Conservation (phyloP, 2,113 vertebrate species). For the Loxodonta africana region DNA sequence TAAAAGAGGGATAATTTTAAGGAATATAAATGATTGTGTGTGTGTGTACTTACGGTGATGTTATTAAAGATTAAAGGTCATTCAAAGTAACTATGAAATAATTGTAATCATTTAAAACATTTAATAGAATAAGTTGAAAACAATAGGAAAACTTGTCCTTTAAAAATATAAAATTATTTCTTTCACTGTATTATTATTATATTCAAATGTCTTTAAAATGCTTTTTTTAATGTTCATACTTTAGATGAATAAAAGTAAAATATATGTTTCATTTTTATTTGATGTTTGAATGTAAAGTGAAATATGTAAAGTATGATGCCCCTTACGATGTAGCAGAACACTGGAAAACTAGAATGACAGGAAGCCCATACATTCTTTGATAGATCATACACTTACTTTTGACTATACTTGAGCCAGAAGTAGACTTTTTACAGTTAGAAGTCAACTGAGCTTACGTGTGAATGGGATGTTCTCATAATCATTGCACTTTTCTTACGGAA, state of each 20-base stretch:
- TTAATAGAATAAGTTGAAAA: neutral
- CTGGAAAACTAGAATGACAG: neutral
- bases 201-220: neutral
- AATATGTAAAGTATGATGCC: neutral
- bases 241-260: neutral
- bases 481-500: neutral
- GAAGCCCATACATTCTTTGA: neutral
- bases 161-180: neutral
- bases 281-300: neutral
- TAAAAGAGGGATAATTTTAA: neutral
- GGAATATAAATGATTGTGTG: neutral
- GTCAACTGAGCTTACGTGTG: neutral
- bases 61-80: neutral
- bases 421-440: neutral
- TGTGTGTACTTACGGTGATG: neutral
- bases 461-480: neutral
- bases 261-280: slow-evolving; percentile 1
- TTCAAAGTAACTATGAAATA: neutral
- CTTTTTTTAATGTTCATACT: neutral
- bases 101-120: neutral
- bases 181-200: neutral
- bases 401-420: neutral
- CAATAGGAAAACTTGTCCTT: neutral
- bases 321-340: neutral
- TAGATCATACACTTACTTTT: neutral